phyloP scores from a whole-genome alignment of 2,888 invertebrate genomes.

The Antheraea yamamai region DNA sequence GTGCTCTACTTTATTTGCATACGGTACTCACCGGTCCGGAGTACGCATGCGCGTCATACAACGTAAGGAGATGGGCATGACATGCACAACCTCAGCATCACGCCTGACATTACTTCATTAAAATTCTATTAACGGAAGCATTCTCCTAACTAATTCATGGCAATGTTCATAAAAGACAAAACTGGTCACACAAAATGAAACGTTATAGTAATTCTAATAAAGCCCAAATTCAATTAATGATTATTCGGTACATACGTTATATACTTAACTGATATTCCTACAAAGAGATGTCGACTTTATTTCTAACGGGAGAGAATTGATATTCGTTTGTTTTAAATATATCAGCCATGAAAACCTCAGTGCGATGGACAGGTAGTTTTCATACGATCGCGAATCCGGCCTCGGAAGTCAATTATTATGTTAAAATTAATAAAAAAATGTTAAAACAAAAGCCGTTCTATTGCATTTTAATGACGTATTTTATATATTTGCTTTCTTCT shows the following conservation, averaged over 20 bases:
- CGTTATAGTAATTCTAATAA: background rate
- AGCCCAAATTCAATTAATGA: slow-evolving; percentile 26
- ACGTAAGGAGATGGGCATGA: slow-evolving; percentile 79
- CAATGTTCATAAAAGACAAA: slow-evolving; percentile 29
- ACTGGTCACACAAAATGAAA: slow-evolving; percentile 32
- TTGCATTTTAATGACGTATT: slow-evolving; percentile 18
- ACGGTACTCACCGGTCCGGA: slow-evolving; percentile 46
- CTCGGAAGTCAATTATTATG: slow-evolving; percentile 67
- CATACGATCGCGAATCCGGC: slow-evolving; percentile 55
- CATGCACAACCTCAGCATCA: slow-evolving; percentile 68
- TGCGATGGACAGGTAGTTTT: slow-evolving; percentile 58
- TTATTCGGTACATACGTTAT: slow-evolving; percentile 23
- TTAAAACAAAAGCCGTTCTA: slow-evolving; percentile 10
- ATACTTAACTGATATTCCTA: background rate
- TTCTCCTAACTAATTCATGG: slow-evolving; percentile 56
- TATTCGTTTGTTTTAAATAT: slow-evolving; percentile 33
- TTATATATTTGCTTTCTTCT: background rate
- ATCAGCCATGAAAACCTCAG: slow-evolving; percentile 52
- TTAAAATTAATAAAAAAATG: slow-evolving; percentile 18
- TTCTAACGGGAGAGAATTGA: slow-evolving; percentile 23
- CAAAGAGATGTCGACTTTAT: slow-evolving; percentile 33
- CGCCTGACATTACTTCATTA: slow-evolving; percentile 80
- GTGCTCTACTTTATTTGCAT: slow-evolving; percentile 42
- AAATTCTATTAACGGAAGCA: slow-evolving; percentile 82
- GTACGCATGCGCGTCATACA: slow-evolving; percentile 62